These are phyloP conservation scores for Uria lomvia DNA, from an alignment of 2,113 vertebrate genomes.

Conservation along the genomic window DNA sequence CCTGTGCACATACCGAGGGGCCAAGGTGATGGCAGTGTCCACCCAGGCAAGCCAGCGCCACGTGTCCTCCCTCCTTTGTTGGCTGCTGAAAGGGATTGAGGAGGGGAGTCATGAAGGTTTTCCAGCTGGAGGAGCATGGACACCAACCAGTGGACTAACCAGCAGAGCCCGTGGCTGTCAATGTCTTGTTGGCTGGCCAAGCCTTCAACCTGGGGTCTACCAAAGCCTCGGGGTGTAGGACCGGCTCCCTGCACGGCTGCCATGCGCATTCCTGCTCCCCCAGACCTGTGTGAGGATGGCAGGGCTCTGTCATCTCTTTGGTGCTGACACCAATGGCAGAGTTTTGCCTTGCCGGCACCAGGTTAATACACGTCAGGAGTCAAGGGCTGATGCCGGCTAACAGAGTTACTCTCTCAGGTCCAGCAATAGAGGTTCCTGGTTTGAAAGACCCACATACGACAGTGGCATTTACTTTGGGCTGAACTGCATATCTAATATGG, in stretches of 20 bases:
- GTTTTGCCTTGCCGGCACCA: not conserved
- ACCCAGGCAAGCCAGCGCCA: not conserved
- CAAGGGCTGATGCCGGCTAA: not conserved
- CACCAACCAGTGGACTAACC: not conserved
- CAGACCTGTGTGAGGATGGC: not conserved
- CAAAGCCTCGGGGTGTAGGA: not conserved
- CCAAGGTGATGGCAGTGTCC: not conserved
- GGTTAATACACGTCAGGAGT: not conserved
- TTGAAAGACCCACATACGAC: not conserved
- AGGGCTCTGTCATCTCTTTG: not conserved
- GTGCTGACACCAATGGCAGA: not conserved
- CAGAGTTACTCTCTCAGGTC: not conserved
- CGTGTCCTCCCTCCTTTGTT: not conserved
- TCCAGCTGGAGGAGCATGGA: not conserved
- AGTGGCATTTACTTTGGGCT: not conserved
- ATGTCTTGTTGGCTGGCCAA: not conserved
- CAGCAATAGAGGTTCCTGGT: not conserved
- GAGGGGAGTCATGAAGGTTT: not conserved
- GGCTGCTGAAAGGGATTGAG: not conserved
- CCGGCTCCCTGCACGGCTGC: not conserved
- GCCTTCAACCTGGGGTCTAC: not conserved
- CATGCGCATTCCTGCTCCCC: no score
- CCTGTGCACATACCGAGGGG: not conserved
- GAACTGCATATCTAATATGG: not conserved
- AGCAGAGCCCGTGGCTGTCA: not conserved